Evolutionary conservation across 2,113 vertebrate species (phyloP).

Genomic region (Lasiurus cinereus): DNA sequence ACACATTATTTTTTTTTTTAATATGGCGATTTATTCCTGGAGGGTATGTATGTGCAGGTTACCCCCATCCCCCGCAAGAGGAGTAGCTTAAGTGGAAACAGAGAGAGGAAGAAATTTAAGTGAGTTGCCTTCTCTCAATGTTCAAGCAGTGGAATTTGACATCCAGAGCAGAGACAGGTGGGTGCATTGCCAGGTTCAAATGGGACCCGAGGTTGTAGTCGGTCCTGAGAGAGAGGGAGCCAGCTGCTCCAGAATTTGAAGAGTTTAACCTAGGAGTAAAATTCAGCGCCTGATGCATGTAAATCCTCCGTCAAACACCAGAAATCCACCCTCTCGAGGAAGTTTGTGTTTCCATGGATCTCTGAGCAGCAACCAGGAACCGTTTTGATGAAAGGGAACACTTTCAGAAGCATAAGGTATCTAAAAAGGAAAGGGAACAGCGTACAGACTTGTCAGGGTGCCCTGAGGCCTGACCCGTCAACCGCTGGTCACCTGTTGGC

Average conservation of each 20-base stretch:
- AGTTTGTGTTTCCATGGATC: not conserved
- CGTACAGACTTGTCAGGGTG: not conserved
- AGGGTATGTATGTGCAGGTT: too few relatives aligned
- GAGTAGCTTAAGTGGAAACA: too few relatives aligned
- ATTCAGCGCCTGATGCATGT: not conserved
- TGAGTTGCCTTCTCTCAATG: too few relatives aligned
- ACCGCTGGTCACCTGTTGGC: not conserved
- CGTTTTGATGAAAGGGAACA: not conserved
- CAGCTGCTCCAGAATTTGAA: constrained; percentile 49
- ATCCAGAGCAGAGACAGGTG: not conserved
- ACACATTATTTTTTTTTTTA: too few relatives aligned
- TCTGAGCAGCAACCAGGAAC: not conserved
- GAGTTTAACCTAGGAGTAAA: not conserved
- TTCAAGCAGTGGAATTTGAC: too few relatives aligned
- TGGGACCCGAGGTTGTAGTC: not conserved
- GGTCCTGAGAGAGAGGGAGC: not conserved
- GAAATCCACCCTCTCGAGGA: not conserved
- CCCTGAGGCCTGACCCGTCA: not conserved
- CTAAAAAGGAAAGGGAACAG: not conserved
- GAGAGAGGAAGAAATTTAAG: too few relatives aligned
- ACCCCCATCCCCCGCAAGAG: too few relatives aligned
- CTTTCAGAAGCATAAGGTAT: not conserved
- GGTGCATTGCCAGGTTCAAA: not conserved
- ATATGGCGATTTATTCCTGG: too few relatives aligned
- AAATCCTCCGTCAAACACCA: not conserved